A percentile compares a stretch with the other conserved stretches of the same genome.
Evolutionary conservation across 2,113 vertebrate species (phyloP).

Genomic region (Centropus unirufus): DNA sequence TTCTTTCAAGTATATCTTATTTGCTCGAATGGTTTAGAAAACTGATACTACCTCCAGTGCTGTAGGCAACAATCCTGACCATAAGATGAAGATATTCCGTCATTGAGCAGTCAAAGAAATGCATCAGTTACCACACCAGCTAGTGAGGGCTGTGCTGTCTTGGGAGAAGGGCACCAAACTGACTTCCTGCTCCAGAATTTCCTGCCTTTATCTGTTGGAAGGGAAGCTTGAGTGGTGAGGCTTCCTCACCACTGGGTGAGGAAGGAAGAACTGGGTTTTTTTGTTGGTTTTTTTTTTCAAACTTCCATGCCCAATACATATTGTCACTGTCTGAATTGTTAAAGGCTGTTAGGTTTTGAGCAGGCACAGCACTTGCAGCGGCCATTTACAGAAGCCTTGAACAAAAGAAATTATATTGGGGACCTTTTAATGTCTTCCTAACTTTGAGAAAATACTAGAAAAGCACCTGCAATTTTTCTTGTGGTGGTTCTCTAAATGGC

Average conservation of each 20-base stretch:
- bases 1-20: background rate
- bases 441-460: background rate
- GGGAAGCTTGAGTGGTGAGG: background rate
- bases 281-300: too few relatives aligned
- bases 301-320: background rate
- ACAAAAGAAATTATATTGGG: background rate
- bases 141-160: background rate
- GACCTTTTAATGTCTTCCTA: background rate
- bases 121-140: background rate
- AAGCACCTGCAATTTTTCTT: background rate
- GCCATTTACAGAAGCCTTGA: slow-evolving; percentile 35
- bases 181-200: background rate
- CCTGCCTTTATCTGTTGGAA: background rate
- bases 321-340: slow-evolving; percentile 1
- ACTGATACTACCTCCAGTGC: background rate
- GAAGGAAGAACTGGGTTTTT: too few relatives aligned
- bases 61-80: background rate
- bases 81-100: background rate
- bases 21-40: background rate
- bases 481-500: slow-evolving; percentile 30
- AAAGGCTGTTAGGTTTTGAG: slow-evolving; percentile 71
- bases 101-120: background rate
- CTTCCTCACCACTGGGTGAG: background rate
- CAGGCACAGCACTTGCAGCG: background rate
- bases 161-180: background rate